Percentiles rank a stretch among this genome's conserved stretches.
These are phyloP conservation scores for Ethmia dodecea DNA, from an alignment of 2,888 invertebrate species.

Conservation along the genomic window DNA sequence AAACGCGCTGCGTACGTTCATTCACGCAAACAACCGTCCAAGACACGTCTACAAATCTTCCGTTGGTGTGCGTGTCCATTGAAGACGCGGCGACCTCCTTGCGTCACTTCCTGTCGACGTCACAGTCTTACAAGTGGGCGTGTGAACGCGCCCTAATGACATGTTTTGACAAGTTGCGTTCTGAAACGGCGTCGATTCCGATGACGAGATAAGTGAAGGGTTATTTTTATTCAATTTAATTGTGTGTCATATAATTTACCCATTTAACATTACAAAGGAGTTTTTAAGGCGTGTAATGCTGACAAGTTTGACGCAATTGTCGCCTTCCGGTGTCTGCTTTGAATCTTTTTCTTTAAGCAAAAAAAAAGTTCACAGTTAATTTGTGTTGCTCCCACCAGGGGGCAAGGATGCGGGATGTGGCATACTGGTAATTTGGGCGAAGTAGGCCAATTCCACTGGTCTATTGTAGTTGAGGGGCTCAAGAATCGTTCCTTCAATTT, in stretches of 20 bases:
- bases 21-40: constrained; percentile 46
- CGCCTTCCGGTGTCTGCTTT: constrained; percentile 23
- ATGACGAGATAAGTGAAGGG: constrained; percentile 53
- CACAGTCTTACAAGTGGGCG: constrained; percentile 64
- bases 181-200: constrained; percentile 21
- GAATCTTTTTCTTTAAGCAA: constrained; percentile 23
- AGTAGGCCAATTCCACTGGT: constrained; percentile 61
- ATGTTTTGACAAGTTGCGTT: constrained; percentile 54
- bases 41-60: constrained; percentile 28
- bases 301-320: constrained; percentile 6
- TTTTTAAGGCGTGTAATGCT: constrained; percentile 9
- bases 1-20: constrained; percentile 54
- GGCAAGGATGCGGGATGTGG: constrained; percentile 64
- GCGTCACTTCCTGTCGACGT: constrained; percentile 66
- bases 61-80: constrained; percentile 68
- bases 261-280: constrained; percentile 21
- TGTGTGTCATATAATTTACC: constrained; percentile 40
- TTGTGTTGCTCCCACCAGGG: constrained; percentile 39
- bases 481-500: constrained; percentile 65
- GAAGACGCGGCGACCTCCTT: constrained; percentile 56
- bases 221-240: constrained; percentile 27
- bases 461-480: constrained; percentile 54
- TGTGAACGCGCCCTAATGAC: constrained; percentile 53
- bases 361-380: constrained; percentile 37
- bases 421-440: constrained; percentile 69